Conservation (phyloP, 2,888 invertebrate species). For the Volucella bombylans region DNA sequence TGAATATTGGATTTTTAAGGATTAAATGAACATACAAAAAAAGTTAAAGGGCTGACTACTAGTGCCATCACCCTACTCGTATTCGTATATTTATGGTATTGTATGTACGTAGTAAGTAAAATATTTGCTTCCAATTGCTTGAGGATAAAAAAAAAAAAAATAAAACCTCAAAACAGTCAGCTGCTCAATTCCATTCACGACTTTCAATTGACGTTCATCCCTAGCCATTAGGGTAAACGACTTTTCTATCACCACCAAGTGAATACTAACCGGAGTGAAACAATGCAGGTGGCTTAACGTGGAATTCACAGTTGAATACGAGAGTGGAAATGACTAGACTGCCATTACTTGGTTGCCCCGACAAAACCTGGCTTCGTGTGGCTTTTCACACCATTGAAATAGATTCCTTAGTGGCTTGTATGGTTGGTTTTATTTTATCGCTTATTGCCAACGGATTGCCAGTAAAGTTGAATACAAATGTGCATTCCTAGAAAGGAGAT, state of each 20-base stretch:
- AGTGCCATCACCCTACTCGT: too few relatives aligned
- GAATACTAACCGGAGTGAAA: conserved; percentile 40
- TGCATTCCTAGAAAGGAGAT: neutral
- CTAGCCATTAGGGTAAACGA: conserved; percentile 43
- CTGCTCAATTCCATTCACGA: conserved; percentile 36
- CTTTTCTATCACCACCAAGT: conserved; percentile 35
- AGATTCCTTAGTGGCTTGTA: conserved; percentile 17
- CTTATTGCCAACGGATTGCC: conserved; percentile 31
- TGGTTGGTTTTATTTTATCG: conserved; percentile 41
- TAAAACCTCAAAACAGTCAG: conserved; percentile 3
- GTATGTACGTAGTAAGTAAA: too few relatives aligned
- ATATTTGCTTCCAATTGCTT: neutral
- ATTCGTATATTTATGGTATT: too few relatives aligned
- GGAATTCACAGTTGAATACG: conserved; percentile 22
- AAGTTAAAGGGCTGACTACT: too few relatives aligned
- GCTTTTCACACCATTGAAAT: conserved; percentile 16
- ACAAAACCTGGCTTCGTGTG: neutral
- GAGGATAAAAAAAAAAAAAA: conserved; percentile 8
- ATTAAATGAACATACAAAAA: too few relatives aligned
- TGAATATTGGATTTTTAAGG: too few relatives aligned
- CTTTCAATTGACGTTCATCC: conserved; percentile 45
- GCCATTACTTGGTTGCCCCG: neutral
- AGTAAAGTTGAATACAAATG: neutral
- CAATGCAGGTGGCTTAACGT: conserved; percentile 48
- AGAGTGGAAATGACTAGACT: neutral